Base-by-base conservation (phyloP, 1,140 invertebrate species). In the Acromyrmex charruanus region DNA sequence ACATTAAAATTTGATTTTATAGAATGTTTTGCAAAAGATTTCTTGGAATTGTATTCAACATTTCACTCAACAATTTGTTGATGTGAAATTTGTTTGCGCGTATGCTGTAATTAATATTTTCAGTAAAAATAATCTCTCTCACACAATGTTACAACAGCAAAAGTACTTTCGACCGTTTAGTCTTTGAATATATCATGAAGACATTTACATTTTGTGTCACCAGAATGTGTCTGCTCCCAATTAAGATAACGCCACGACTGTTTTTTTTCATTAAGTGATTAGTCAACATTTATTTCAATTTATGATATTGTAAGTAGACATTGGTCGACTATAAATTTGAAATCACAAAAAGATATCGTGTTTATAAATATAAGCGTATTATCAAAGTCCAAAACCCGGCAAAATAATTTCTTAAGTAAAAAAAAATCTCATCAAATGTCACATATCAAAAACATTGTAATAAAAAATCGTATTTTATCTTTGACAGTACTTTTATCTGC, bases 391-490 rank as follows among this genome's bases (percentile, higher is more conserved):
- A 84, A 12, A 31, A 12, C 9, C 16, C 7, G 68, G 7, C 1
- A 49, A 59, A 74, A 51, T 79, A 49, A 81, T 44, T 71, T 44
- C 16, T 81, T n/a, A 49, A 59, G 25, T 14, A 39, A 35, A 21
- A 7, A 61, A 61, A 31, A 49, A 61, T 53, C n/a, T 81, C 14
- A 3, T 28, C 18, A 81, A 25, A 61, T 49, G 18, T 82, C 12
- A 72, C 79, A 61, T 82, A 74, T 82, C 80, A 25, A 74, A 69
- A 55, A 9, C 51, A 25, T 18, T 55, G 31, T 81, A 81, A 81
- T 55, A 18, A 69, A 49, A 49, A 82, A 16, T 71, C 35, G 21
- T 39, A 39, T 10, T 68, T 66, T n/a, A 55, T 81, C 49, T n/a
- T 25, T n/a, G 65, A 69, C 55, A 39, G 25, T 69, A 31, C 59